A percentile compares a stretch with the other conserved stretches of the same genome.
Conservation (phyloP, 2,888 invertebrate genomes). For the Cremastobaeus sp. region DNA sequence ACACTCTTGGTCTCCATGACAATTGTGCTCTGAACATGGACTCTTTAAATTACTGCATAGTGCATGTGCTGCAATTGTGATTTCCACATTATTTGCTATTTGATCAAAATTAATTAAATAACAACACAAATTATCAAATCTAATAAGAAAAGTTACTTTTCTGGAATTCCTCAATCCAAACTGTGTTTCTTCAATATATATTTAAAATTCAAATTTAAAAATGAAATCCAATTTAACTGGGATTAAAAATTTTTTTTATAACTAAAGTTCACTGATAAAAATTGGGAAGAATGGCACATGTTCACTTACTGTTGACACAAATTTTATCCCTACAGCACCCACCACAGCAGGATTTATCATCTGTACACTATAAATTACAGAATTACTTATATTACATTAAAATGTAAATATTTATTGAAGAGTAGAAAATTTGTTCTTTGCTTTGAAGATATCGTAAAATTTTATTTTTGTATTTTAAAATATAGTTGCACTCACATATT, state of each 20-base stretch:
- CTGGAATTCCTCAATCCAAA: too few species aligned
- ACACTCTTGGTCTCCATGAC: slow-evolving; percentile 47
- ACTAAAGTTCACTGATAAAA: not conserved
- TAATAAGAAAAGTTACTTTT: not conserved
- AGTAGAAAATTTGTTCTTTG: too few species aligned
- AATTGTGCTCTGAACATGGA: slow-evolving; percentile 44
- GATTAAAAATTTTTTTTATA: not conserved
- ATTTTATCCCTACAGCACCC: slow-evolving; percentile 80
- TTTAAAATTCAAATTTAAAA: too few species aligned
- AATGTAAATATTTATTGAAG: not conserved
- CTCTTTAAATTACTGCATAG: slow-evolving; percentile 42
- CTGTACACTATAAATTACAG: slow-evolving; percentile 75
- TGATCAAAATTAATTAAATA: not conserved
- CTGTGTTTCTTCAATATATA: slow-evolving; percentile 7
- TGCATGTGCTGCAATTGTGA: slow-evolving; percentile 40
- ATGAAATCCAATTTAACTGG: too few species aligned
- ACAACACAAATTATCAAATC: not conserved
- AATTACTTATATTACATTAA: not conserved
- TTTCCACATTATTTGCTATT: not conserved
- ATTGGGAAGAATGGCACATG: not conserved
- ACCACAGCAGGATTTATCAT: slow-evolving; percentile 81
- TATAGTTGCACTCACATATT: slow-evolving; percentile 51
- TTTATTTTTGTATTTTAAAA: not conserved
- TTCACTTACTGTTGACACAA: slow-evolving; percentile 80
- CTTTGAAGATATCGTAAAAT: not conserved